These are phyloP conservation scores for Luehdorfia chinensis DNA, from an alignment of 1,140 invertebrate genomes.

Conservation along the genomic window DNA sequence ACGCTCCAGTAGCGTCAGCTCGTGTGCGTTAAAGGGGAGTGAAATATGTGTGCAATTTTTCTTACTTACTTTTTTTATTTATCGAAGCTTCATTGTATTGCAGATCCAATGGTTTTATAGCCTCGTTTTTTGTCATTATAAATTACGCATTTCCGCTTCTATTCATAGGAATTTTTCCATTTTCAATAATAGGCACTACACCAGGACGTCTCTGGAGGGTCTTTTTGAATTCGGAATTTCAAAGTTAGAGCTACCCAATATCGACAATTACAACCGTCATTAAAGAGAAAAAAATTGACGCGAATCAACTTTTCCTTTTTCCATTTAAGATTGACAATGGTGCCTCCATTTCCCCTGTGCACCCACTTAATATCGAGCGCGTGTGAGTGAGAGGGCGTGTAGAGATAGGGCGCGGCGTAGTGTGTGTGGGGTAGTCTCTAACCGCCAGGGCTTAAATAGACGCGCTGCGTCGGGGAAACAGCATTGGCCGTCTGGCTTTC, in stretches of 20 bases:
- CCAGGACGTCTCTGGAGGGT: constrained; percentile 9
- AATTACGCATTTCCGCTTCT: constrained; percentile 21
- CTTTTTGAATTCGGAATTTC: constrained; percentile 31
- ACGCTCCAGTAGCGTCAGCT: constrained; percentile 15
- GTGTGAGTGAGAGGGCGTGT: constrained; percentile 29
- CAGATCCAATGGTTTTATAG: constrained; percentile 38
- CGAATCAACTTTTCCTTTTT: constrained; percentile 65
- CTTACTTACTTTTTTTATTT: constrained; percentile 60
- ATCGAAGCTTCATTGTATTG: constrained; percentile 37
- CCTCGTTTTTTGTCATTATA: constrained; percentile 28
- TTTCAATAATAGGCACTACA: constrained; percentile 12
- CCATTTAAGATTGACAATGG: constrained; percentile 67
- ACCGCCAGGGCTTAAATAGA: constrained; percentile 46
- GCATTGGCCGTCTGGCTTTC: constrained; percentile 50
- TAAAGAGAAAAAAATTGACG: constrained; percentile 57
- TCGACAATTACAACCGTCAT: constrained; percentile 67
- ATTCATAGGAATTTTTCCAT: constrained; percentile 9
- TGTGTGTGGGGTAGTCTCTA: constrained; percentile 21
- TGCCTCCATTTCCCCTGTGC: constrained; percentile 55
- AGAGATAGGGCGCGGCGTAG: constrained; percentile 1
- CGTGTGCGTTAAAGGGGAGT: constrained; percentile 43
- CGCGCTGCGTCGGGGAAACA: constrained; percentile 23
- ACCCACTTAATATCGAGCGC: constrained; percentile 43
- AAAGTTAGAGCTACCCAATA: constrained; percentile 35
- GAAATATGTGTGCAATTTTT: constrained; percentile 56